phyloP scores from a whole-genome alignment of 1,140 invertebrate species.

The Heliconius nattereri region DNA sequence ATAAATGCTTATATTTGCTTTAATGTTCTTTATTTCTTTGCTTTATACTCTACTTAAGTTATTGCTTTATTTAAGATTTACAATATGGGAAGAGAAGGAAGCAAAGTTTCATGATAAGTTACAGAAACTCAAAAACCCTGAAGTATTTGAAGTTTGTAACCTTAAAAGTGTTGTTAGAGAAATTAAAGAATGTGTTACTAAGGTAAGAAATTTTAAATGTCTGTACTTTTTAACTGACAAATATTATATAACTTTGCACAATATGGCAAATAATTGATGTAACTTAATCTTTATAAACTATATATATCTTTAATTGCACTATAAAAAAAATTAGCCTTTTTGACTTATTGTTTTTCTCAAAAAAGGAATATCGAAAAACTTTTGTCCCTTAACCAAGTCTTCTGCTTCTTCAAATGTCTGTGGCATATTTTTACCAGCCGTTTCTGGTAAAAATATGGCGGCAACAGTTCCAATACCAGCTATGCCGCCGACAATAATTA shows the following conservation, averaged over 20 bases:
- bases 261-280: neutral
- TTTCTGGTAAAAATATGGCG: conserved; percentile 88
- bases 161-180: conserved; percentile 86
- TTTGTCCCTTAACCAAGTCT: conserved; percentile 51
- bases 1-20: too few species aligned
- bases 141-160: conserved; percentile 83
- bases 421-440: conserved; percentile 87
- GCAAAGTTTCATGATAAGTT: conserved; percentile 85
- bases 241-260: too few species aligned
- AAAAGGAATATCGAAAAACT: conserved; percentile 50
- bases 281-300: neutral
- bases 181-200: conserved; percentile 87
- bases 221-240: conserved; percentile 68
- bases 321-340: neutral
- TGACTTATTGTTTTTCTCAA: conserved; percentile 26
- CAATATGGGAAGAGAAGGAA: conserved; percentile 88
- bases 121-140: conserved; percentile 82
- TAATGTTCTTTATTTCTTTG: neutral
- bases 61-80: conserved; percentile 60
- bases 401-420: conserved; percentile 89
- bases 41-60: neutral
- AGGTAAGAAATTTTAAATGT: conserved; percentile 66
- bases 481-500: conserved; percentile 87
- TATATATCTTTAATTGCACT: neutral
- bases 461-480: conserved; percentile 85